phyloP scores from a whole-genome alignment of 2,113 vertebrate species.

The Mellivora capensis region DNA sequence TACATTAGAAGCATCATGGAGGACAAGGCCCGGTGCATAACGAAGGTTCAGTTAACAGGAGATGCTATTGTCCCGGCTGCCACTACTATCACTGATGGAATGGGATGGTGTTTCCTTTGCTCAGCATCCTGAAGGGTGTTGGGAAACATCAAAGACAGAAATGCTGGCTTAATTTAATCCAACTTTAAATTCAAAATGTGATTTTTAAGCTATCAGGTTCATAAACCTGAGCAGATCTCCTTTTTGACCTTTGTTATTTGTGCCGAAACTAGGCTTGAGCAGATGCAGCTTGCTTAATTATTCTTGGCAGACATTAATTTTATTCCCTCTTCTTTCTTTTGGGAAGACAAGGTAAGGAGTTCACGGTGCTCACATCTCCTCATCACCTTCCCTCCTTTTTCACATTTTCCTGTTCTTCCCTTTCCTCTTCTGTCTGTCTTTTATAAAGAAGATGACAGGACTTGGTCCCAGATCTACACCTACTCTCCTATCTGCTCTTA shows the following conservation, averaged over 20 bases:
- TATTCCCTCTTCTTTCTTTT: background rate
- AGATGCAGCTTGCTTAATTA: background rate
- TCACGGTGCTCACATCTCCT: background rate
- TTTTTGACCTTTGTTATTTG: background rate
- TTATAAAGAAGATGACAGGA: background rate
- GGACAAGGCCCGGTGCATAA: background rate
- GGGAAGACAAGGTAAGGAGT: background rate
- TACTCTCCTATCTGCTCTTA: background rate
- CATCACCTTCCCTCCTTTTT: background rate
- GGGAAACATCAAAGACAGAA: background rate
- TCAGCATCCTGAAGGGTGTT: background rate
- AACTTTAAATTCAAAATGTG: background rate
- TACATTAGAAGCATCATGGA: background rate
- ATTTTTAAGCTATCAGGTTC: slow-evolving; percentile 17
- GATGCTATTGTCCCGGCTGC: background rate
- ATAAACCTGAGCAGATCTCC: background rate
- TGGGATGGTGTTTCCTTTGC: background rate
- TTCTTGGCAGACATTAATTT: background rate
- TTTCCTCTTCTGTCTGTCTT: background rate
- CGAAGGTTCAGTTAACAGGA: background rate
- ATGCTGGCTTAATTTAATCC: background rate
- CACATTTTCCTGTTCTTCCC: background rate
- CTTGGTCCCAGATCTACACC: background rate
- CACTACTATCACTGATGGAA: background rate
- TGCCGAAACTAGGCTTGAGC: background rate